These are phyloP conservation scores for Oplegnathus fasciatus DNA, from an alignment of 2,113 vertebrate genomes.

Conservation along the genomic window DNA sequence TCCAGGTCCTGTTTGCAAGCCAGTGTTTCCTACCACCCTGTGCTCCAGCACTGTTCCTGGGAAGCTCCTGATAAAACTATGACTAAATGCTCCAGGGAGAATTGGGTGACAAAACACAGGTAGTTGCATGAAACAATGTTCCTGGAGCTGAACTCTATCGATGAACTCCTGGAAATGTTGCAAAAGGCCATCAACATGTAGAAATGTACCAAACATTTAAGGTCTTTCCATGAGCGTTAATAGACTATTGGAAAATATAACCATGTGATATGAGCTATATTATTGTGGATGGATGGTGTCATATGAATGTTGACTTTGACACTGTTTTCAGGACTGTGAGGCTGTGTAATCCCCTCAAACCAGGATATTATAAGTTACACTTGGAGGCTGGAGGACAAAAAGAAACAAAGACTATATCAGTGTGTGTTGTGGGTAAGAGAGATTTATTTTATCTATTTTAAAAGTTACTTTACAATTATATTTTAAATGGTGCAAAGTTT, in stretches of 20 bases:
- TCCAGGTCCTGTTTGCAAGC: constrained; percentile 86
- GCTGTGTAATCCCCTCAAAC: constrained; percentile 84
- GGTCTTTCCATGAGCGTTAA: not conserved
- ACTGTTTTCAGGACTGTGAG: constrained; percentile 83
- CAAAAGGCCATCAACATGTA: no score
- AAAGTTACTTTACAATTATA: not conserved
- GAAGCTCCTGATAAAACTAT: constrained; percentile 70
- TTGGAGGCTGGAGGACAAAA: constrained; percentile 84
- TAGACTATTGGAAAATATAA: not conserved
- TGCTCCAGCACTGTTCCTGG: constrained; percentile 87
- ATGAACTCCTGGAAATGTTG: not conserved
- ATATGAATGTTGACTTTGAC: constrained; percentile 1
- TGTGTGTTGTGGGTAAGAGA: constrained; percentile 90
- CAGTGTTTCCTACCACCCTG: constrained; percentile 87
- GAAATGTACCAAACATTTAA: not conserved
- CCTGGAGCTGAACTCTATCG: not conserved
- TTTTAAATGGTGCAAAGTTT: not conserved
- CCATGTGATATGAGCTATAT: not conserved
- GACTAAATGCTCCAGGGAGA: constrained; percentile 44
- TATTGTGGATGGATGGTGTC: not conserved
- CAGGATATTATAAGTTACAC: constrained; percentile 90
- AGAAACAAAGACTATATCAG: constrained; percentile 83
- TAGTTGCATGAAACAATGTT: constrained; percentile 21
- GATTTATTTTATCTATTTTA: rapidly evolving
- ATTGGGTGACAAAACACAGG: constrained; percentile 66